Evolutionary conservation across 2,888 invertebrate species (phyloP).

Genomic region (Eilema caniola): DNA sequence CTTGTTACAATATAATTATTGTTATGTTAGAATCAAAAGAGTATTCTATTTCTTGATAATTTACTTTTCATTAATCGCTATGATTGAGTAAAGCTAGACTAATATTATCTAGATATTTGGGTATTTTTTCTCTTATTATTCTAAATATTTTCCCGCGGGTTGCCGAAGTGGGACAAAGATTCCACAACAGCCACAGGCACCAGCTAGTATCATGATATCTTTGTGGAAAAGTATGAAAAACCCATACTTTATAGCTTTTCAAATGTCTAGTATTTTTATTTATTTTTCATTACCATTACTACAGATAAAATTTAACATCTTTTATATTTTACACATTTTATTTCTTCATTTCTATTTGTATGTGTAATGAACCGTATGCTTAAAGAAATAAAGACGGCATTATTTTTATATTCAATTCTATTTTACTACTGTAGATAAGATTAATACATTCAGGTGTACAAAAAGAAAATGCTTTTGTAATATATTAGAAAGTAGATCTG

Average conservation of each 20-base stretch:
- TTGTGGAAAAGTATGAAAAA: too few species aligned
- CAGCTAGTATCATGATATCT: too few species aligned
- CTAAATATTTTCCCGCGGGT: too few species aligned
- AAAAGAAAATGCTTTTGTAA: conserved; percentile 24
- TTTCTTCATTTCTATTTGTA: background rate
- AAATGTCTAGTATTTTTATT: too few species aligned
- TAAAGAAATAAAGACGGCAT: background rate
- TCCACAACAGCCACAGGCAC: too few species aligned
- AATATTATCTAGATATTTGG: too few species aligned
- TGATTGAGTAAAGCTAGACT: background rate
- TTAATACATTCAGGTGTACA: conserved; percentile 18
- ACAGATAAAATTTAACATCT: too few species aligned
- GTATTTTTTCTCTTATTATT: too few species aligned
- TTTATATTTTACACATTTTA: background rate
- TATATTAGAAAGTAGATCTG: conserved; percentile 45
- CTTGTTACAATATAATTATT: conserved; percentile 11
- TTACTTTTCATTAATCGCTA: background rate
- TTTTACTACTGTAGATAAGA: background rate
- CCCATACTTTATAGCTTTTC: too few species aligned
- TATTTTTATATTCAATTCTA: background rate
- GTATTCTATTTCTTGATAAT: background rate
- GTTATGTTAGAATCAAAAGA: background rate
- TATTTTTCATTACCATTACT: too few species aligned
- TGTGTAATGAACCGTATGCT: background rate
- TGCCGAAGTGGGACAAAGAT: too few species aligned